phyloP scores from a whole-genome alignment of 1,140 invertebrate genomes.

The Chelonus insularis region DNA sequence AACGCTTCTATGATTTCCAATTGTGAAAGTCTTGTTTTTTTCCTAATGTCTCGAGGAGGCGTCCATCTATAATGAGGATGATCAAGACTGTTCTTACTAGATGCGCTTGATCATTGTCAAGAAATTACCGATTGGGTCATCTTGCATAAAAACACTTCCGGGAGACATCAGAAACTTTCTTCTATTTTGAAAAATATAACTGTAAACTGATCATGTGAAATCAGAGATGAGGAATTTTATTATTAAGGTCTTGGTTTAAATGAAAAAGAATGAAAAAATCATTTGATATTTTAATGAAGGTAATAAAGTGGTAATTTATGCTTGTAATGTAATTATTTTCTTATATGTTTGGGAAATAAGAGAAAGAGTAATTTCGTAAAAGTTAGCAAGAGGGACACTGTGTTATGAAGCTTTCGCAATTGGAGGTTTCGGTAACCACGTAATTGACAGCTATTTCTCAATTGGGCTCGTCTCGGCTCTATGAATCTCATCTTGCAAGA shows the following conservation, averaged over 20 bases:
- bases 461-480: conserved; percentile 8
- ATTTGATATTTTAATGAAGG: not conserved
- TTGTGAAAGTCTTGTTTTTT: not conserved
- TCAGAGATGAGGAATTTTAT: not conserved
- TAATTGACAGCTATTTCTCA: conserved; percentile 19
- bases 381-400: not conserved
- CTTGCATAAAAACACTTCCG: not conserved
- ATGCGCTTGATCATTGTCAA: not conserved
- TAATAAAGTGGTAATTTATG: not conserved
- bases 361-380: conserved; percentile 1
- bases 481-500: conserved; percentile 7
- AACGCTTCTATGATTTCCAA: not conserved
- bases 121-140: not conserved
- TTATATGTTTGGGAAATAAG: conserved; percentile 1
- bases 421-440: conserved; percentile 6
- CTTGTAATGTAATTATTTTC: not conserved
- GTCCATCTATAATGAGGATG: not conserved
- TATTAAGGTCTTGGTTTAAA: no score
- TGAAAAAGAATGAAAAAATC: no score
- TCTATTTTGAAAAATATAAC: no score
- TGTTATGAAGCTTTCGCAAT: conserved; percentile 6
- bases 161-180: not conserved
- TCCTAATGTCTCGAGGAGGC: not conserved
- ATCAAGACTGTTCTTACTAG: not conserved
- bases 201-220: not conserved